Conservation (phyloP, 37 sponge, comb jelly and placozoan genomes). For the Geodia barretti region DNA sequence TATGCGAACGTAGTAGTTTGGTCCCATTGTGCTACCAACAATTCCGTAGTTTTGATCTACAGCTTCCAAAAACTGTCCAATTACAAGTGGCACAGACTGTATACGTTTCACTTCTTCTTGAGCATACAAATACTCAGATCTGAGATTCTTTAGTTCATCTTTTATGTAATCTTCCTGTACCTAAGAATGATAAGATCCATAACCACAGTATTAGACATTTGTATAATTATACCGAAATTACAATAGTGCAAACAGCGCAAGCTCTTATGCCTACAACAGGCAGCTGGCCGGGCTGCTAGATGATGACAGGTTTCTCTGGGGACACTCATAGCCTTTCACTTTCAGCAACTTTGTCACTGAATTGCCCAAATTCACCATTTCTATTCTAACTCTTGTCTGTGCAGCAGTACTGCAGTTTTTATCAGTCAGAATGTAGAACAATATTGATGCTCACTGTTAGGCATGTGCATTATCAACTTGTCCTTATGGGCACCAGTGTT, state of each 20-base stretch:
- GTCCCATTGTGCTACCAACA: conserved; percentile 71
- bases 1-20: conserved; percentile 95
- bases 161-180: conserved; percentile 99
- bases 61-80: conserved; percentile 99
- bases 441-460: too few relatives aligned
- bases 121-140: conserved; percentile 89
- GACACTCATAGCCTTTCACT: not conserved
- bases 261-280: too few relatives aligned
- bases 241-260: not conserved
- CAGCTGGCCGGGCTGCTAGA: not conserved
- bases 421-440: too few relatives aligned
- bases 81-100: conserved; percentile 98
- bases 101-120: conserved; percentile 98
- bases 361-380: too few relatives aligned
- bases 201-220: not conserved
- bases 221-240: not conserved
- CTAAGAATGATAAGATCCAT: conserved; percentile 7
- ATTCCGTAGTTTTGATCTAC: conserved; percentile 97
- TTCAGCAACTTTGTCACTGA: not conserved
- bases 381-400: too few relatives aligned
- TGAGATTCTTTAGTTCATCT: conserved; percentile 96
- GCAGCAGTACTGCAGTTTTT: too few relatives aligned
- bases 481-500: too few relatives aligned
- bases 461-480: too few relatives aligned
- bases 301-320: not conserved